Evolutionary conservation across 2,888 invertebrate species (phyloP), one percentile per base, ranked within the genome.

Genomic region (Pimpla rufipes): DNA sequence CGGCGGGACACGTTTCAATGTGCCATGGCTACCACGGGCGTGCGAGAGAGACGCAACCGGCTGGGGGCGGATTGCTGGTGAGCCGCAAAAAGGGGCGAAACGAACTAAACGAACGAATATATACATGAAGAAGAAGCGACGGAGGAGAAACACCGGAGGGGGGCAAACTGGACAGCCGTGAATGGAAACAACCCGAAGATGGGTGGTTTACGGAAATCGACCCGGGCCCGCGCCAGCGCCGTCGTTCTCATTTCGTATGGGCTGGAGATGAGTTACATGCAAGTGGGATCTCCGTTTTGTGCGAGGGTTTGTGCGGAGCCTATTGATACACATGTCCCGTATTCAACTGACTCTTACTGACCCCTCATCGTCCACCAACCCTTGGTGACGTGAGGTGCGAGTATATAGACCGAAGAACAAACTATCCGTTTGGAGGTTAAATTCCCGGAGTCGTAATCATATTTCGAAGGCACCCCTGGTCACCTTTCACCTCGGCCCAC

Each of bases 171-270:
- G 67, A 79, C 81, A 50, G 18, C 5, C 10, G n/a, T 21, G 45
- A 80, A 76, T 77, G 68, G n/a, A 47, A 70, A 52, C 76, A 71
- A 73, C 84, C 87, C 74, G 84, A 81, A 87, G 88, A 90, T 88
- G 86, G 85, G 85, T 85, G 89, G 88, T 90, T 90, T 90, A 91
- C 90, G 90, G 90, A 90, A 90, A 91, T 90, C 88, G 89, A 87
- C 83, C 71, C 62, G 78, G 87, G 86, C 88, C 87, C 79, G 80
- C 78, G 85, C 70, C 42, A 81, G n/a, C n/a, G n/a, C n/a, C n/a
- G n/a, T 84, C 77, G 80, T 66, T 57, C 70, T 82, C 68, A 73
- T 77, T 67, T 29, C 59, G 67, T 40, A 73, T 66, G 68, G 75
- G 64, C 78, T 70, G 70, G 75, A 64, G 75, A 62, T 67, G 45